Evolutionary conservation across 2,888 invertebrate genomes (phyloP).

Genomic region (Tubiluchus corallicola): DNA sequence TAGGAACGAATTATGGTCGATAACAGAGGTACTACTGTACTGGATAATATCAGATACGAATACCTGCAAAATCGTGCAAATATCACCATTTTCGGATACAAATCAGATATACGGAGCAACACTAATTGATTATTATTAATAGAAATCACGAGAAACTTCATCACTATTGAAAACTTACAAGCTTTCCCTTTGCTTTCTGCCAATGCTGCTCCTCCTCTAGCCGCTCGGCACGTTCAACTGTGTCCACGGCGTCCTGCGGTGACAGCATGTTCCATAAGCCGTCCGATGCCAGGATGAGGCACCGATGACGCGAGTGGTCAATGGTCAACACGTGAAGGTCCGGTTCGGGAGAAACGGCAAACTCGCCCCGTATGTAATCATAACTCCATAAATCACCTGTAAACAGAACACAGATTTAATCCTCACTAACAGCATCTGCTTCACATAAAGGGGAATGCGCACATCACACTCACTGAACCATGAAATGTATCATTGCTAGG

Average conservation of each 20-base stretch:
- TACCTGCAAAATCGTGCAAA: too few species aligned
- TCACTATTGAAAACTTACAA: slow-evolving; percentile 16
- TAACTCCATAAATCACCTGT: slow-evolving; percentile 89
- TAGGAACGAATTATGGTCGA: too few species aligned
- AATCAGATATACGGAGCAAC: too few species aligned
- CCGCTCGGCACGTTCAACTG: slow-evolving; percentile 37
- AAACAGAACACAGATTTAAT: too few species aligned
- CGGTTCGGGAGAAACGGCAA: slow-evolving; percentile 93
- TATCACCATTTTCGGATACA: too few species aligned
- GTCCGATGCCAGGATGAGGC: slow-evolving; percentile 86
- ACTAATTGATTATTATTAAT: too few species aligned
- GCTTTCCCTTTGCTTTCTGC: slow-evolving; percentile 20
- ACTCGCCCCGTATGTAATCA: slow-evolving; percentile 69
- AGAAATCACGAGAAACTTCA: background rate
- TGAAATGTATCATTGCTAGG: too few species aligned
- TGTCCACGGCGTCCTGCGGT: slow-evolving; percentile 57
- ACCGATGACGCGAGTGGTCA: slow-evolving; percentile 46
- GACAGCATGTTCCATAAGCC: slow-evolving; percentile 91
- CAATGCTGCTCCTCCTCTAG: slow-evolving; percentile 20
- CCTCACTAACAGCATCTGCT: too few species aligned
- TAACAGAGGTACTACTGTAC: too few species aligned
- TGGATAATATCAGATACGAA: too few species aligned
- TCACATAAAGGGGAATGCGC: too few species aligned
- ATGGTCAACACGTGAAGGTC: slow-evolving; percentile 72
- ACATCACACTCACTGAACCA: too few species aligned